A percentile compares a stretch with the other conserved stretches of the same genome.
Evolutionary conservation across 1,140 invertebrate species (phyloP).

Genomic region (Homalodisca vitripennis): DNA sequence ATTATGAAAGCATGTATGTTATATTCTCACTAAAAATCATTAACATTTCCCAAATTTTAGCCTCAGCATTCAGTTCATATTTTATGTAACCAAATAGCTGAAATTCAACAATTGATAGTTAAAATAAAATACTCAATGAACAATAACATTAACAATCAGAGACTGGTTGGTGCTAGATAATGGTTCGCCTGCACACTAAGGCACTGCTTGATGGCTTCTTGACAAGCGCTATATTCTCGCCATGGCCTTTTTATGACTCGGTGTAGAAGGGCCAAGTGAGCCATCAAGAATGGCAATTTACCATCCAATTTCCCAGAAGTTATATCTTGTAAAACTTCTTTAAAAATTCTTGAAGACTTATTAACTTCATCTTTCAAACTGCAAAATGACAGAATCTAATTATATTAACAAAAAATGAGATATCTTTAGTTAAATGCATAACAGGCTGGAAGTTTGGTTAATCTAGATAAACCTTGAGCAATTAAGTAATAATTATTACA

Average conservation of each 20-base stretch:
- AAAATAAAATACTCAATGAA: no score
- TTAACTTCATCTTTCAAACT: conserved; percentile 31
- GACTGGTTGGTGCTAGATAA: conserved; percentile 32
- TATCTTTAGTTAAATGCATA: no score
- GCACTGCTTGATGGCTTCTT: conserved; percentile 42
- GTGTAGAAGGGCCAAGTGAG: conserved; percentile 37
- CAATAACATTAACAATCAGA: no score
- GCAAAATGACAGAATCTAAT: neutral
- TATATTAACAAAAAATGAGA: neutral
- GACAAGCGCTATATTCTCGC: conserved; percentile 39
- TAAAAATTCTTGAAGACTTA: conserved; percentile 36
- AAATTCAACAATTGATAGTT: no score
- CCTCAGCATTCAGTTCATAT: no score
- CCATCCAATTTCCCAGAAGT: conserved; percentile 23
- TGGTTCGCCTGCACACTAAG: conserved; percentile 38
- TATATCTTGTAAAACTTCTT: conserved; percentile 32
- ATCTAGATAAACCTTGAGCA: no score
- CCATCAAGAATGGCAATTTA: conserved; percentile 31
- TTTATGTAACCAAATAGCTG: no score
- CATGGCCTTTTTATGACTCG: conserved; percentile 36
- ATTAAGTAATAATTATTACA: no score
- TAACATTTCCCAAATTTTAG: no score
- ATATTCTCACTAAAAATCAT: no score
- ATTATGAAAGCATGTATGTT: no score
- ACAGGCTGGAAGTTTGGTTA: no score